Evolutionary conservation across 2,888 invertebrate species (phyloP).

Genomic region (Sesamia inferens): DNA sequence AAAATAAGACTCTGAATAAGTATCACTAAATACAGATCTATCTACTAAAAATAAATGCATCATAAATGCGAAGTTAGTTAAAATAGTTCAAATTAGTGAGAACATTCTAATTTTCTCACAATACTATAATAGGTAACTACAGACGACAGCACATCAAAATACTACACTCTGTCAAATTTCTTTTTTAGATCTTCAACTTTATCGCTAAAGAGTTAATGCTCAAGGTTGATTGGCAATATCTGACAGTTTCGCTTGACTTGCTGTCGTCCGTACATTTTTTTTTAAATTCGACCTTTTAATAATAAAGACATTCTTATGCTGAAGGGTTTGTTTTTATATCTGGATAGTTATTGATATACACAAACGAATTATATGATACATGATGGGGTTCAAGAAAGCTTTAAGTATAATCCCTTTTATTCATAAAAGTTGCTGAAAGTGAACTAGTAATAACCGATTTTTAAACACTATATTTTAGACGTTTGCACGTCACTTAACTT

Average conservation of each 20-base stretch:
- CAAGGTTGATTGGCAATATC: no score
- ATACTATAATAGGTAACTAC: conserved; percentile 25
- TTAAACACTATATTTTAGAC: no score
- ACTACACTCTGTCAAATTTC: no score
- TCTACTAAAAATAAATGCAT: conserved; percentile 61
- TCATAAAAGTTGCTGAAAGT: no score
- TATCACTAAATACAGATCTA: conserved; percentile 48
- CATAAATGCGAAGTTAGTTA: conserved; percentile 54
- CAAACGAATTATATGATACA: neutral
- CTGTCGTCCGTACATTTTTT: neutral
- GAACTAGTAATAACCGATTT: no score
- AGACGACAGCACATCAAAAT: no score
- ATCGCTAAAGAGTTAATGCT: no score
- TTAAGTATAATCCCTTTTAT: neutral
- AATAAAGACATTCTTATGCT: neutral
- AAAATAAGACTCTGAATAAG: neutral
- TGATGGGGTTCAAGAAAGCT: neutral
- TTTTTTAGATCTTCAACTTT: no score
- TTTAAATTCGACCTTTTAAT: conserved; percentile 30
- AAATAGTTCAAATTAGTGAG: conserved; percentile 23
- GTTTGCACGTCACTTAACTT: no score
- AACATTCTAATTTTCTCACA: conserved; percentile 31
- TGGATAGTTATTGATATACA: neutral
- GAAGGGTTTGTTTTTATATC: neutral
- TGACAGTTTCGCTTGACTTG: no score